Percentiles rank a stretch among this genome's conserved stretches.
Evolutionary conservation across 1,140 invertebrate genomes (phyloP).

Genomic region (Xylocopa sonorina): DNA sequence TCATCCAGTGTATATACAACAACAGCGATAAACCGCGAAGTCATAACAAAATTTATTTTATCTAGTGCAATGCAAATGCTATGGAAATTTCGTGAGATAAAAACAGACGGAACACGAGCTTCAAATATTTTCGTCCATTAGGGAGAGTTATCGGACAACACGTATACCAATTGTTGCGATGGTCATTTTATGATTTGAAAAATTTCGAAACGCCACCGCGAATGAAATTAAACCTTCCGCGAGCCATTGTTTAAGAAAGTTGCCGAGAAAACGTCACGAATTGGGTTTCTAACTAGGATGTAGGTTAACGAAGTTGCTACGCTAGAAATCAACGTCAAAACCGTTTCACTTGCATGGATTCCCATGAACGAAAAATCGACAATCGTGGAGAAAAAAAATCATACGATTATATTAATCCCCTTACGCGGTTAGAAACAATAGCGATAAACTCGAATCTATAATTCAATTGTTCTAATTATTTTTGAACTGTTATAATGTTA

Average conservation of each 20-base stretch:
- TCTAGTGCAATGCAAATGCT: slow-evolving; percentile 3
- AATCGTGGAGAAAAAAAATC: neutral
- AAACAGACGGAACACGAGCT: neutral
- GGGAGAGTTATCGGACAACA: neutral
- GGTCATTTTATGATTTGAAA: neutral
- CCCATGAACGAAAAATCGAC: neutral
- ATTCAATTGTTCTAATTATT: no score
- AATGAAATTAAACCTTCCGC: neutral
- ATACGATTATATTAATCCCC: no score
- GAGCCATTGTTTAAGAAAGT: slow-evolving; percentile 5
- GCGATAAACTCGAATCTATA: no score
- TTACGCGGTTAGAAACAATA: no score
- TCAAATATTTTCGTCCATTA: neutral
- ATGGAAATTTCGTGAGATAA: neutral
- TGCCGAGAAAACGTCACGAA: slow-evolving; percentile 6
- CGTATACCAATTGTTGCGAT: neutral
- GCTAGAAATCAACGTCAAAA: slow-evolving; percentile 33
- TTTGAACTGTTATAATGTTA: no score
- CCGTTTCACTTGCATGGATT: slow-evolving; percentile 1
- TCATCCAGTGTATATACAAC: neutral
- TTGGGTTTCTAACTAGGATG: slow-evolving; percentile 18
- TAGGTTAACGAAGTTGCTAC: neutral
- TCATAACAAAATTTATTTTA: neutral
- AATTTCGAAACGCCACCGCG: neutral
- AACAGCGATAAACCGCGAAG: neutral